Conservation (phyloP, 2,113 vertebrate genomes). For the Ictidomys tridecemlineatus region DNA sequence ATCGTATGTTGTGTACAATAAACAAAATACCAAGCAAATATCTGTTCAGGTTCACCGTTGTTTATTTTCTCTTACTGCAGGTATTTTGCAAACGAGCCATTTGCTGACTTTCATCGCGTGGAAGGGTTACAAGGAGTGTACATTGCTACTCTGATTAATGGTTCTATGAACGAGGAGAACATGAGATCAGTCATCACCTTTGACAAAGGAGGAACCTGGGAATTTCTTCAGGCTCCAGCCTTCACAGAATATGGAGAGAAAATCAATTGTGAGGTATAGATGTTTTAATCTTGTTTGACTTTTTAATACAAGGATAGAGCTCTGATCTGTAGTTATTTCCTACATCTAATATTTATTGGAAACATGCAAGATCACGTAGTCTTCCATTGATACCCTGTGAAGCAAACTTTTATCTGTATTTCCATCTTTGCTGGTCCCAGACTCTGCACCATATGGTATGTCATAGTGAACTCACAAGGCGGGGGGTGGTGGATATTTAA, state of each 20-base stretch:
- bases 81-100: constrained; percentile 97
- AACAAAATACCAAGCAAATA: neutral
- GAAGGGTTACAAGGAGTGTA: constrained; percentile 96
- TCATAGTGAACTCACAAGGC: neutral
- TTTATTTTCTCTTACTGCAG: constrained; percentile 82
- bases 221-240: constrained; percentile 94
- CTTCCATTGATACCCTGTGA: neutral
- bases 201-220: constrained; percentile 99
- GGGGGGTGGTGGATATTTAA: neutral
- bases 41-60: neutral
- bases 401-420: neutral
- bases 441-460: neutral
- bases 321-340: neutral
- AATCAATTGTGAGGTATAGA: constrained; percentile 93
- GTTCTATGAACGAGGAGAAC: constrained; percentile 95
- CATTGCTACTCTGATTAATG: constrained; percentile 96
- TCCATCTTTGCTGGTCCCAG: neutral
- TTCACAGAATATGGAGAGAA: constrained; percentile 94
- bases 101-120: constrained; percentile 96
- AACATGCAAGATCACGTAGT: neutral
- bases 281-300: neutral
- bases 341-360: neutral
- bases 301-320: neutral
- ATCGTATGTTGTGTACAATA: neutral
- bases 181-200: constrained; percentile 98